These are phyloP conservation scores for Heteromormyrus szaboi DNA, from an alignment of 2,797 vertebrate species.

Conservation along the genomic window DNA sequence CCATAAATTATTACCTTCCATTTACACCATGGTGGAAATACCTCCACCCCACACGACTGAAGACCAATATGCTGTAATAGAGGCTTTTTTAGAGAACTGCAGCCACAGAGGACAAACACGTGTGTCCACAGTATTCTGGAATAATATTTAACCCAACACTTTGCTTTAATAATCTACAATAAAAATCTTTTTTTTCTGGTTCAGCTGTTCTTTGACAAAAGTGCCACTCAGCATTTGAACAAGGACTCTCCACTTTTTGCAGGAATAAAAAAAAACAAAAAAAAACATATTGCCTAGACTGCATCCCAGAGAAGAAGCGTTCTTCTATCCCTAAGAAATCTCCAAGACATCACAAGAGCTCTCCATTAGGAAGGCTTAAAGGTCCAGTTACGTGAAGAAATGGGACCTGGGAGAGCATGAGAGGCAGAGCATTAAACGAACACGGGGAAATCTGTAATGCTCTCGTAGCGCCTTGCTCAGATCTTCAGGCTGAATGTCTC, in stretches of 20 bases:
- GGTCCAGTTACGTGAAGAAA: neutral
- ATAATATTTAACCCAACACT: neutral
- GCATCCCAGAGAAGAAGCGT: neutral
- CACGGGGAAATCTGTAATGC: neutral
- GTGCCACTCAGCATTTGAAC: neutral
- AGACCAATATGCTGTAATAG: neutral
- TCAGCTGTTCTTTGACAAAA: neutral
- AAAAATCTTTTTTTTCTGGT: neutral
- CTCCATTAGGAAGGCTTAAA: neutral
- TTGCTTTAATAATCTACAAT: neutral
- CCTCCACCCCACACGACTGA: constrained; percentile 34
- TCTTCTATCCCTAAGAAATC: neutral
- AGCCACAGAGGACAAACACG: neutral
- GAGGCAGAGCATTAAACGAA: neutral
- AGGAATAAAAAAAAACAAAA: neutral
- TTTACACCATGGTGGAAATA: constrained; percentile 5
- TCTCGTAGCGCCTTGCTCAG: neutral
- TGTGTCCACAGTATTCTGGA: neutral
- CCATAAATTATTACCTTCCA: constrained; percentile 37
- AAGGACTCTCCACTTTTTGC: neutral
- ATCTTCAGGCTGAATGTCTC: constrained; percentile 8
- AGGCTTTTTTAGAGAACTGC: neutral
- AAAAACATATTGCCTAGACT: neutral
- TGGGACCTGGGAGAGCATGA: neutral
- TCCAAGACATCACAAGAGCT: neutral